These are phyloP conservation scores for Alloscopus bannaensis DNA, from an alignment of 2,888 invertebrate species.

Conservation along the genomic window DNA sequence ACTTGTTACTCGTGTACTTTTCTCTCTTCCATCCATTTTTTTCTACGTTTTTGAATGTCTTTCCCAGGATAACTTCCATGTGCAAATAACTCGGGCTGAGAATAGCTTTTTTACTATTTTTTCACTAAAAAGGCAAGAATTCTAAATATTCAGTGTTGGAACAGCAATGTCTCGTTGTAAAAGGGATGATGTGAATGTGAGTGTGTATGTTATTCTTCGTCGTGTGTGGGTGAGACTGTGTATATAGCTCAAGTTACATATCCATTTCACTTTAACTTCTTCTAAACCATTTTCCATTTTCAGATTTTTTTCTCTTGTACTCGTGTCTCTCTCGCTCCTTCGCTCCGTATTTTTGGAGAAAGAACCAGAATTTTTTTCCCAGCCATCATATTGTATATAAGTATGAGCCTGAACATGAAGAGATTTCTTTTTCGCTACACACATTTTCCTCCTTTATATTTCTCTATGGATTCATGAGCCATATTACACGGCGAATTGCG, in stretches of 20 bases:
- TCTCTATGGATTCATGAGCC: conserved; percentile 46
- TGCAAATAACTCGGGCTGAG: no score
- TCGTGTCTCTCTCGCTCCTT: conserved; percentile 9
- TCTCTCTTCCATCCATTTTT: not conserved
- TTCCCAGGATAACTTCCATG: conserved; percentile 5
- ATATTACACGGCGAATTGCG: conserved; percentile 13
- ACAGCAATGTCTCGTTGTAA: no score
- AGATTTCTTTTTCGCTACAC: conserved; percentile 24
- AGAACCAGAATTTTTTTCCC: conserved; percentile 13
- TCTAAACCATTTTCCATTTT: conserved; percentile 5
- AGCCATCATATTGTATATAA: conserved; percentile 3
- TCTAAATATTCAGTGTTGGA: conserved; percentile 15
- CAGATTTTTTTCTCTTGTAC: not conserved
- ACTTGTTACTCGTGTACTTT: conserved; percentile 17
- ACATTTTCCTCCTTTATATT: conserved; percentile 34
- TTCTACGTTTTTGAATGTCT: conserved; percentile 15
- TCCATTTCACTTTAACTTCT: not conserved
- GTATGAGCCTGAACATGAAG: not conserved
- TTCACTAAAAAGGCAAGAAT: conserved; percentile 14
- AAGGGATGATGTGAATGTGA: conserved; percentile 5
- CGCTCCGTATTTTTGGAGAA: not conserved
- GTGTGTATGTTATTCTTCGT: conserved; percentile 8
- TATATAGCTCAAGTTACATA: not conserved
- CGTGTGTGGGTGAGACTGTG: not conserved
- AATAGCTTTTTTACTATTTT: no score